Conservation (phyloP, 2,888 invertebrate genomes). For the Cheiracanthium punctorium region DNA sequence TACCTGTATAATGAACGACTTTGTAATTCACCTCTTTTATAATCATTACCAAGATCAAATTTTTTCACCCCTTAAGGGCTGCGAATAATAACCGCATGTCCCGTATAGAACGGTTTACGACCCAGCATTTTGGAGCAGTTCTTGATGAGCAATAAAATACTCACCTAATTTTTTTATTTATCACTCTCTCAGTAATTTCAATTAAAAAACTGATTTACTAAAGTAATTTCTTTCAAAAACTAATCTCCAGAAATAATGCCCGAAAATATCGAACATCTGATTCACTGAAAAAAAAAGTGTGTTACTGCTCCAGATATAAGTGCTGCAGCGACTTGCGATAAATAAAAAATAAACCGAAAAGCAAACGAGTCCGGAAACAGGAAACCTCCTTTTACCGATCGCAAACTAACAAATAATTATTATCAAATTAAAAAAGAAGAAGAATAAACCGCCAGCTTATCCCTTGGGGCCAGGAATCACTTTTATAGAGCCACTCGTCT, state of each 20-base stretch:
- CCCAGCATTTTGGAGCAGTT: too few species aligned
- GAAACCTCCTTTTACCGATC: conserved; percentile 17
- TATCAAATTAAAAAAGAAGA: neutral
- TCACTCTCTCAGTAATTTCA: too few species aligned
- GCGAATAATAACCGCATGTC: too few species aligned
- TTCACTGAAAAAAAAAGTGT: neutral
- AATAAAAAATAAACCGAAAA: neutral
- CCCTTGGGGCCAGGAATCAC: neutral
- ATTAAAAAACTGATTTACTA: too few species aligned
- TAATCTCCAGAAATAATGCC: neutral
- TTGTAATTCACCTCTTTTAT: too few species aligned
- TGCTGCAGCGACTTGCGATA: neutral
- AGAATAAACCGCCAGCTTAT: neutral
- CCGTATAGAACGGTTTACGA: too few species aligned
- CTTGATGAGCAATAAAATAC: too few species aligned
- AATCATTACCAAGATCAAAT: too few species aligned
- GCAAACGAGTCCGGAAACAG: conserved; percentile 3
- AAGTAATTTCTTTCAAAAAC: too few species aligned
- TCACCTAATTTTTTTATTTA: too few species aligned
- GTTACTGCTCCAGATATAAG: neutral
- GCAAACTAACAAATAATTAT: neutral
- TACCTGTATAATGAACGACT: too few species aligned
- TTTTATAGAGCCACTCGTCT: neutral
- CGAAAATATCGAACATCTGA: neutral
- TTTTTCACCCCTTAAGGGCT: too few species aligned